phyloP scores from a whole-genome alignment of 2,888 invertebrate genomes.

The Drosophila emarginata region DNA sequence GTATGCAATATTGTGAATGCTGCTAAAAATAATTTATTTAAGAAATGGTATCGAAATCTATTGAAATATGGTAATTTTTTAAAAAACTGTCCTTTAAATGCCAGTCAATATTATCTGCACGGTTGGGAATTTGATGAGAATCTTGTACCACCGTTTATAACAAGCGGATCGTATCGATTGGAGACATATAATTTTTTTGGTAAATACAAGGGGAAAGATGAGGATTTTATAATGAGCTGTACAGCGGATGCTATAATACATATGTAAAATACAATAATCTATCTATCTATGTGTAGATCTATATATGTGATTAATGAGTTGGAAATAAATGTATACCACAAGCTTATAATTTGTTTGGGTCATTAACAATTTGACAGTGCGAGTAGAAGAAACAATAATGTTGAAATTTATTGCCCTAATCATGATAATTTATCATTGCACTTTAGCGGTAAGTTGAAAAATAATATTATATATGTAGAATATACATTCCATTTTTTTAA shows the following conservation, averaged over 20 bases:
- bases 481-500: not conserved
- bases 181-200: slow-evolving; percentile 47
- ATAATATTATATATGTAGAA: not conserved
- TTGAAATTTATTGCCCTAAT: slow-evolving; percentile 16
- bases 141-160: slow-evolving; percentile 52
- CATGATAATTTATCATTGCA: not conserved
- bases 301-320: slow-evolving; percentile 26
- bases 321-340: slow-evolving; percentile 20
- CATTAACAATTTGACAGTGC: slow-evolving; percentile 26
- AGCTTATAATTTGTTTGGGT: slow-evolving; percentile 9
- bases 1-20: slow-evolving; percentile 56
- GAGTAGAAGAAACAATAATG: slow-evolving; percentile 22
- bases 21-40: slow-evolving; percentile 45
- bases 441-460: slow-evolving; percentile 42
- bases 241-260: slow-evolving; percentile 32
- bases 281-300: not conserved
- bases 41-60: slow-evolving; percentile 55
- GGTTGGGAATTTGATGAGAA: slow-evolving; percentile 42
- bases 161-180: slow-evolving; percentile 49
- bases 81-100: slow-evolving; percentile 49
- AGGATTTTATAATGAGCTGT: slow-evolving; percentile 44
- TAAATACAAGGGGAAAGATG: slow-evolving; percentile 36
- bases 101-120: slow-evolving; percentile 44
- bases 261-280: slow-evolving; percentile 23
- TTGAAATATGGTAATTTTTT: slow-evolving; percentile 59